Evolutionary conservation across 2,113 vertebrate species (phyloP).

Genomic region (Numida meleagris): DNA sequence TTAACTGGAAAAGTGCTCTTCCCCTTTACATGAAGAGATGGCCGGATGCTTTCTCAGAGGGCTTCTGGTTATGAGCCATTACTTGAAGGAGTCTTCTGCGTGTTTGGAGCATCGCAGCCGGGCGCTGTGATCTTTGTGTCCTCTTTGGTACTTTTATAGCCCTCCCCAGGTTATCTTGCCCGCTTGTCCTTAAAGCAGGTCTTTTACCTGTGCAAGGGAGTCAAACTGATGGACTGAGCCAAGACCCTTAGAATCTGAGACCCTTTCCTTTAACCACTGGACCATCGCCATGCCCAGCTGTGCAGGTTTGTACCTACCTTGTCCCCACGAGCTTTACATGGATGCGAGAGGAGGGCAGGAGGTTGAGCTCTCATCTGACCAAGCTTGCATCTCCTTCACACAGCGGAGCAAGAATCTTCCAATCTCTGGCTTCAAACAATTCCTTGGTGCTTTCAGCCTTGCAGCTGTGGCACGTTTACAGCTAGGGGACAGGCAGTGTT

Average conservation of each 20-base stretch:
- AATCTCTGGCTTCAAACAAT: neutral
- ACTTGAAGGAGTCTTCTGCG: neutral
- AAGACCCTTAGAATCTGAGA: neutral
- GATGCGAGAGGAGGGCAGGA: neutral
- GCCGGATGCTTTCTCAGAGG: neutral
- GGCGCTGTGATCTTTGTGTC: neutral
- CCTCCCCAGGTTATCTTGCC: neutral
- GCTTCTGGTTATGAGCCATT: neutral
- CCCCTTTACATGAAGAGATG: neutral
- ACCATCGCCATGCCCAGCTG: neutral
- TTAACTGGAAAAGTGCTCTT: neutral
- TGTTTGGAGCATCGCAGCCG: neutral
- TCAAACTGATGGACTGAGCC: conserved; percentile 26
- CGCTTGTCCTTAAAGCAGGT: neutral
- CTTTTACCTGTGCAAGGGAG: neutral
- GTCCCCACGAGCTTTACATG: neutral
- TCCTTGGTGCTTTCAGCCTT: neutral
- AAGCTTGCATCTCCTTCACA: neutral
- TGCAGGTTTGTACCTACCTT: neutral
- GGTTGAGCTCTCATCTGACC: neutral
- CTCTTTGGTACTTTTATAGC: neutral
- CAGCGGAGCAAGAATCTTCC: neutral
- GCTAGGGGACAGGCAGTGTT: neutral
- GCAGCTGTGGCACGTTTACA: fast-evolving
- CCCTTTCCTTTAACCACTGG: neutral